phyloP scores from a whole-genome alignment of 2,888 invertebrate genomes.

The Lasioglossum leucozonium region DNA sequence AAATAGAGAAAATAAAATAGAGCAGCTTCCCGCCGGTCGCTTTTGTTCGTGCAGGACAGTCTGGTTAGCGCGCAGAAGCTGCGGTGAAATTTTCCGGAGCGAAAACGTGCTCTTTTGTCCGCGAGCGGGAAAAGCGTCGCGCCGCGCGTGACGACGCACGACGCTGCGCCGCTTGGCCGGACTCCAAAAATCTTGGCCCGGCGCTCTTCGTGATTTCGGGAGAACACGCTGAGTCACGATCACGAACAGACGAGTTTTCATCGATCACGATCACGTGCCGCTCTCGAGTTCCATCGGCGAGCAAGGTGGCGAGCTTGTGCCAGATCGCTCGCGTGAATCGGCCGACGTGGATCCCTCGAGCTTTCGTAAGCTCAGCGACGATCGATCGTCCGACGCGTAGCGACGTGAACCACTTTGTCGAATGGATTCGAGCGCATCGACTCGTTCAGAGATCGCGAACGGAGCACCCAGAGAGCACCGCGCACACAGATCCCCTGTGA shows the following conservation, averaged over 20 bases:
- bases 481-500: not conserved
- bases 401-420: not conserved
- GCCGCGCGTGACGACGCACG: no score
- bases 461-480: not conserved
- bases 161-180: slow-evolving; percentile 60
- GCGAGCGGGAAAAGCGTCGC: slow-evolving; percentile 41
- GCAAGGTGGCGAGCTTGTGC: slow-evolving; percentile 17
- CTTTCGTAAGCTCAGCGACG: not conserved
- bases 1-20: no score
- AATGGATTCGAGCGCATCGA: slow-evolving; percentile 8
- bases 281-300: slow-evolving; percentile 35
- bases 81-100: slow-evolving; percentile 43
- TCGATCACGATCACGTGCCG: slow-evolving; percentile 74
- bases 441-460: not conserved
- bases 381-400: slow-evolving; percentile 11
- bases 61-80: slow-evolving; percentile 3
- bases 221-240: slow-evolving; percentile 78
- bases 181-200: slow-evolving; percentile 60
- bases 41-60: not conserved
- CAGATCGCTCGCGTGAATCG: slow-evolving; percentile 57
- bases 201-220: slow-evolving; percentile 58
- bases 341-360: slow-evolving; percentile 47
- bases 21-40: not conserved
- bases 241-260: slow-evolving; percentile 70
- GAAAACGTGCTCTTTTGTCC: slow-evolving; percentile 58